phyloP scores from a whole-genome alignment of 1,140 invertebrate genomes.

The Plectrocnemia conspersa region DNA sequence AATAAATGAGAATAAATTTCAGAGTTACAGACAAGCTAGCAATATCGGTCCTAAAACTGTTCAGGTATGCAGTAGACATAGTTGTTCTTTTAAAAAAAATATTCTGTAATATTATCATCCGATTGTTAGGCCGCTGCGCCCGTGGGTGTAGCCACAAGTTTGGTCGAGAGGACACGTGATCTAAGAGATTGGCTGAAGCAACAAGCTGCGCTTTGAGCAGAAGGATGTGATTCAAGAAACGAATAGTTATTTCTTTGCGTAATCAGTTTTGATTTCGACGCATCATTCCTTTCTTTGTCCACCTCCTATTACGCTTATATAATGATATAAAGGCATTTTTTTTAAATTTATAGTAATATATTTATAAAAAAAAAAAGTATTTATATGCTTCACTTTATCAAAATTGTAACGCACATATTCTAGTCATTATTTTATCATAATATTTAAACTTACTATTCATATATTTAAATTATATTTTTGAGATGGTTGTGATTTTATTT shows the following conservation, averaged over 20 bases:
- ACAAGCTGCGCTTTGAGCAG: constrained; percentile 35
- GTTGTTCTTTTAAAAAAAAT: not conserved
- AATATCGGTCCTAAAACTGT: not conserved
- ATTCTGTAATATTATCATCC: not conserved
- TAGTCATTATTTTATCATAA: too few species aligned
- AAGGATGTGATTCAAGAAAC: not conserved
- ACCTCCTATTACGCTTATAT: not conserved
- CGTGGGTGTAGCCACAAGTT: constrained; percentile 44
- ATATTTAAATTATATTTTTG: too few species aligned
- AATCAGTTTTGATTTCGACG: not conserved
- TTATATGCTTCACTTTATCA: too few species aligned
- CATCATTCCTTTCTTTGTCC: not conserved
- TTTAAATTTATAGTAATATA: not conserved
- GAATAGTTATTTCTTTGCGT: constrained; percentile 1
- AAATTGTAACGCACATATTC: too few species aligned
- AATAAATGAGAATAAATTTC: constrained; percentile 13
- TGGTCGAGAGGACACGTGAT: constrained; percentile 61
- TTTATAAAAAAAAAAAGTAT: too few species aligned
- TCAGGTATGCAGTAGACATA: constrained; percentile 2
- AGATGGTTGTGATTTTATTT: too few species aligned
- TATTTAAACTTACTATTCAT: too few species aligned
- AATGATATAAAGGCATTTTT: not conserved
- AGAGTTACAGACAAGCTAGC: constrained; percentile 1
- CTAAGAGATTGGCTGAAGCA: constrained; percentile 62
- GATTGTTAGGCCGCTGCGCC: constrained; percentile 18